Evolutionary conservation across 2,797 vertebrate species (phyloP), one percentile per base, ranked within the genome.

Genomic region (Acanthurus lineatus): DNA sequence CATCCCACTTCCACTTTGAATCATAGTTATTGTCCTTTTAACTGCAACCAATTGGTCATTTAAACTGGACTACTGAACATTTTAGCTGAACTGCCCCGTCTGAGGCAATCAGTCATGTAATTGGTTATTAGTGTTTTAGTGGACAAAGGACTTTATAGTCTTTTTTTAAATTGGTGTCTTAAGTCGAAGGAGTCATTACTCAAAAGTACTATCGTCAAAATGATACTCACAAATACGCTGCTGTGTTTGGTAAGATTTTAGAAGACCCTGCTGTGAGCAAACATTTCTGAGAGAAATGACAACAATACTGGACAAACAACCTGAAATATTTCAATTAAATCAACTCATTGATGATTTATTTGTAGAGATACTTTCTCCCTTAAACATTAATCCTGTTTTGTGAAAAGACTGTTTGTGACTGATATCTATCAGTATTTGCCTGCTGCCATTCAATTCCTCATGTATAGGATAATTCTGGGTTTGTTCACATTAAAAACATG

Each of bases 401-500:
- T 66, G 12, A 79, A 67, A 60, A 38, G 45, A 38, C 56, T 9
- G 6, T 14, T 57, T 58, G 10, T 73, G 32, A 44, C 40, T 47
- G 7, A 25, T 76, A 17, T 68, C 22, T 71, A 19, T 44, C 51
- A 49, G 59, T 35, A 19, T 63, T 25, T 70, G 40, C 22, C 8
- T 61, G 47, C 38, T 19, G 5, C 28, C 2, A 73, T 62, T 73
- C 20, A 35, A 0, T 59, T 54, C 70, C 35, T 67, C 38, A 16
- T 62, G 42, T 48, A 6, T 58, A 60, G 81, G 69, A 78, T 84
- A 67, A 87, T 79, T 84, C 69, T 71, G 75, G 83, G 66, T 84
- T 52, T 3, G 44, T 85, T 69, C 74, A 68, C 77, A 88, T 86
- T 14, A 84, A 76, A 40, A 81, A 77, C 56, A 19, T 59, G 3